These are phyloP conservation scores for Riparia riparia DNA, from an alignment of 2,113 vertebrate species.

Conservation along the genomic window DNA sequence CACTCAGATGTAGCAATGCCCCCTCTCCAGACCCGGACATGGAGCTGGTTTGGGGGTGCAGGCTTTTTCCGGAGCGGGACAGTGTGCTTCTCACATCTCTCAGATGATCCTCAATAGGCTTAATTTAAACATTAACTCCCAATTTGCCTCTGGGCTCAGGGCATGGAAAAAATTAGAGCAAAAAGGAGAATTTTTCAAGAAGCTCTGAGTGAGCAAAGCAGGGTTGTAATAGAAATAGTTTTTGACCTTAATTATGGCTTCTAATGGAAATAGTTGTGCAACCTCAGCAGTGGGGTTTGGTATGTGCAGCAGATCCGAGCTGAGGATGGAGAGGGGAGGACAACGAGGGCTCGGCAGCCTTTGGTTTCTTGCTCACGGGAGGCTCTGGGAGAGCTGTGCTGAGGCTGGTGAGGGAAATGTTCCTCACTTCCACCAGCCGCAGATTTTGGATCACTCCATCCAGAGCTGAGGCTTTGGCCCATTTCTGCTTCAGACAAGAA, in stretches of 20 bases:
- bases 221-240: conserved; percentile 42
- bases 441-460: not conserved
- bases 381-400: not conserved
- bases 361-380: not conserved
- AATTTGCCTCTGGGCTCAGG: conserved; percentile 8
- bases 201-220: conserved; percentile 19
- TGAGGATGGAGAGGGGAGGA: not conserved
- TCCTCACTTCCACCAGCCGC: not conserved
- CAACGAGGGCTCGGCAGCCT: not conserved
- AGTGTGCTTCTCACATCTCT: not conserved
- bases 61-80: not conserved
- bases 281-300: conserved; percentile 38
- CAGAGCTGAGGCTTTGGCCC: not conserved
- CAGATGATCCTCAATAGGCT: not conserved
- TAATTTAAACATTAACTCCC: conserved; percentile 60
- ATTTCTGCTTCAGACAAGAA: not conserved
- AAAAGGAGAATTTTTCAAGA: conserved; percentile 35
- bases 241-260: conserved; percentile 72
- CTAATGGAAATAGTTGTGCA: conserved; percentile 51
- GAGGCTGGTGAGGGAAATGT: not conserved
- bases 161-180: conserved; percentile 46
- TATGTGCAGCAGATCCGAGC: not conserved
- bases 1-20: not conserved
- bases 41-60: not conserved
- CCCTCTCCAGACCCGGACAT: accelerated